A percentile compares a stretch with the other conserved stretches of the same genome.
Evolutionary conservation across 2,797 vertebrate species (phyloP).

Genomic region (Fistularia tabacaria): DNA sequence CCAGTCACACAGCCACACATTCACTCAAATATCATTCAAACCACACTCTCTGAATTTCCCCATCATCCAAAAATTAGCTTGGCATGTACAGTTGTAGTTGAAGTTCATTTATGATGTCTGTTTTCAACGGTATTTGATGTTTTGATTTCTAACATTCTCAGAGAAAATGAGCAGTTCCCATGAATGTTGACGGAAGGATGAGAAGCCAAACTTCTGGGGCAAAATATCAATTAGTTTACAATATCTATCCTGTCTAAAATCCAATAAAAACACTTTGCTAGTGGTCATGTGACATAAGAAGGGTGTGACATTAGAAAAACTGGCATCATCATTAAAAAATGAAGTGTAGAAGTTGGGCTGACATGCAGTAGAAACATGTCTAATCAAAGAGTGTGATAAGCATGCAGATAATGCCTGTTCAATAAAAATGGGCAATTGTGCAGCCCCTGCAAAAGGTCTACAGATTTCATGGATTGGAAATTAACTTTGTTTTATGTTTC

Average conservation of each 20-base stretch:
- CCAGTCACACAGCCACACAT: conserved; percentile 1
- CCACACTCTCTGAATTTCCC: conserved; percentile 20
- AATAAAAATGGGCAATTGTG: conserved; percentile 46
- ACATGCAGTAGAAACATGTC: conserved; percentile 25
- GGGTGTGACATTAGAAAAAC: no score
- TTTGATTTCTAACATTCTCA: conserved; percentile 28
- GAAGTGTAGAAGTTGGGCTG: background rate
- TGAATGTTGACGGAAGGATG: background rate
- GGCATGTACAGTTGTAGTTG: conserved; percentile 4
- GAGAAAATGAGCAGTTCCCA: conserved; percentile 1
- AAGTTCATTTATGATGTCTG: conserved; percentile 31
- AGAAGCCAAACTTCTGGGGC: conserved; percentile 8
- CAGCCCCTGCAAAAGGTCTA: conserved; percentile 53
- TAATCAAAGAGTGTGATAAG: conserved; percentile 43
- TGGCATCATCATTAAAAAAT: no score
- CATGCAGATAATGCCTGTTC: conserved; percentile 37
- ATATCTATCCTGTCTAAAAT: conserved; percentile 6
- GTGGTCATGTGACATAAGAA: no score
- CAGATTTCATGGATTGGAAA: conserved; percentile 57
- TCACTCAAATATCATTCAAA: background rate
- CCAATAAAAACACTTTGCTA: no score
- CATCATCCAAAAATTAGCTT: conserved; percentile 37
- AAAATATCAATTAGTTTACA: conserved; percentile 1
- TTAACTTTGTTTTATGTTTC: conserved; percentile 57
- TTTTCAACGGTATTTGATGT: conserved; percentile 21